Base-by-base conservation (phyloP, 2,888 invertebrate genomes). In the Hirtodrosophila trivittata region DNA sequence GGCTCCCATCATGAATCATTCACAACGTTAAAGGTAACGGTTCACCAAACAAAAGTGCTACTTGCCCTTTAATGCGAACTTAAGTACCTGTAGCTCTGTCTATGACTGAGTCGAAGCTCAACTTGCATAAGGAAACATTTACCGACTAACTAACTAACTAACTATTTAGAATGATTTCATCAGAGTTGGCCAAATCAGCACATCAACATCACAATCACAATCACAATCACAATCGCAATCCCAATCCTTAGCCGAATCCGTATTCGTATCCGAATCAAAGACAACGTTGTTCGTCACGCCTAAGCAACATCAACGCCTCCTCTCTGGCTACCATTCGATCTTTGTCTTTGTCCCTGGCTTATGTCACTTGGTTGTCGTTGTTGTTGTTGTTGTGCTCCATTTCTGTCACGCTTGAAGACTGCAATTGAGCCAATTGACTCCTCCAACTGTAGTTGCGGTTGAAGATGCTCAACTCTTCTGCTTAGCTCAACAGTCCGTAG, bases 381-480 rank as follows among this genome's bases (percentile, higher is more conserved):
- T 32, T 35, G 12, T 64, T 65, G 51, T 64, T 70, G 65, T 35
- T 47, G 62, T 82, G 87, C 78, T 82, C 85, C 67, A 87, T 75
- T 82, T 82, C 87, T 86, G 81, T 82, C 87, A 87, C 86, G 87
- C 83, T 86, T 82, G 85, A 86, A 75, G 80, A 84, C 85, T 82
- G 86, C 83, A 82, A 82, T 82, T 86, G 81, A 86, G 82, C 87
- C 85, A 86, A 86, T 84, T 81, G 84, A 74, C 84, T 80, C 73
- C 59, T 66, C 82, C 78, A 80, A 80, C 78, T 80, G 78, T 76
- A 59, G 83, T 78, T 83, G 69, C 83, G 80, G 75, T 68, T 72
- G 60, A 82, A 85, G 86, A 82, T 85, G 82, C 82, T 81, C 46
- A 39, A 32, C 9, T 66, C 56, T 52, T 5, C 32, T 30, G 30